A percentile compares a stretch with the other conserved stretches of the same genome.
Evolutionary conservation across 2,113 vertebrate species (phyloP).

Genomic region (Nannospalax galili): DNA sequence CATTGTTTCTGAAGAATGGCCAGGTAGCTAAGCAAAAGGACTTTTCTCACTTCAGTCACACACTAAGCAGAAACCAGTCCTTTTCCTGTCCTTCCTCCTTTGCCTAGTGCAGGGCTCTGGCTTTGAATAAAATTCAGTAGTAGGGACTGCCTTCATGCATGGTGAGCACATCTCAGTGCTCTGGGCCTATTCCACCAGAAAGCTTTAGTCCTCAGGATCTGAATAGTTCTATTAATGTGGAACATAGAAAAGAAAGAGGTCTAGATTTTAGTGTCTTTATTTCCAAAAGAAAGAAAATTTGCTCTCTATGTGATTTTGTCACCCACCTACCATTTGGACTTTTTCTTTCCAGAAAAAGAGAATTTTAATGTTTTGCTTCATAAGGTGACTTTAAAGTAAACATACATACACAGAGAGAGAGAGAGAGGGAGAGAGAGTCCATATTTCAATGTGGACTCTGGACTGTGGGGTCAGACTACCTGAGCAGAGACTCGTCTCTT

Average conservation of each 20-base stretch:
- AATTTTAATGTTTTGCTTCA: conserved; percentile 1
- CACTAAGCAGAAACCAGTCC: not conserved
- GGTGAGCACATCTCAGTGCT: not conserved
- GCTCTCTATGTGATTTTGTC: not conserved
- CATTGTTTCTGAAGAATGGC: not conserved
- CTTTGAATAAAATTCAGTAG: not conserved
- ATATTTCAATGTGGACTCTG: not conserved
- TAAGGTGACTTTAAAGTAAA: conserved; percentile 1
- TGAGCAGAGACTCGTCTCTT: not conserved
- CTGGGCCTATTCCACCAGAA: not conserved
- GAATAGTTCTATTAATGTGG: not conserved
- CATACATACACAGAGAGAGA: not conserved
- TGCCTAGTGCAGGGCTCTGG: not conserved
- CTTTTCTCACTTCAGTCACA: not conserved
- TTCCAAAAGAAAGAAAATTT: conserved; percentile 10
- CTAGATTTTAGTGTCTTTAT: conserved; percentile 46
- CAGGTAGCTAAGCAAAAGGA: not conserved
- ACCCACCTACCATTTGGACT: too few species aligned
- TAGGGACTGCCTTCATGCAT: not conserved
- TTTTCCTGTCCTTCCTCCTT: not conserved
- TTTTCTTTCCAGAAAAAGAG: not conserved
- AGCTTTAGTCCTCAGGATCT: not conserved
- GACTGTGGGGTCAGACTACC: not conserved
- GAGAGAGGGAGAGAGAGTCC: not conserved
- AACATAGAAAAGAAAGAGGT: not conserved